These are phyloP conservation scores for Rhynchonycteris naso DNA, from an alignment of 2,797 vertebrate species.

Conservation along the genomic window DNA sequence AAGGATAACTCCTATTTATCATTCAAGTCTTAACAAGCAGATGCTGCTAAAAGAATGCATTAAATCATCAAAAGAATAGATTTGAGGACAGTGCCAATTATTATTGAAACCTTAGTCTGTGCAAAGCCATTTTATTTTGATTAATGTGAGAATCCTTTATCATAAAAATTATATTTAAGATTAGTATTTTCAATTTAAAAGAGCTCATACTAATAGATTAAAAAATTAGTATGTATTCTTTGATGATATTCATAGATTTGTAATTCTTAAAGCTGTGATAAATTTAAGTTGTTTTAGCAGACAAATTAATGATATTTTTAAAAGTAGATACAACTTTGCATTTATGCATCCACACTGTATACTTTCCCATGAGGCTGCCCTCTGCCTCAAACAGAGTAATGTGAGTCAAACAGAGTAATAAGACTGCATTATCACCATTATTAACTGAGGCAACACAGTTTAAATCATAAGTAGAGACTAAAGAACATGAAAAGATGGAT, in stretches of 20 bases:
- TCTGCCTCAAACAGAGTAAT: no score
- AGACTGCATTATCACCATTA: rapidly evolving
- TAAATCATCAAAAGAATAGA: neutral
- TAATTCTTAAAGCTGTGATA: neutral
- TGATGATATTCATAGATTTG: neutral
- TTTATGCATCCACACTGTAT: neutral
- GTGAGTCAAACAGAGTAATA: neutral
- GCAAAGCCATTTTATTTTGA: neutral
- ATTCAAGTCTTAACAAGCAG: neutral
- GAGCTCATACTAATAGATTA: neutral
- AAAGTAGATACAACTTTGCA: neutral
- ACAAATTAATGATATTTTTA: neutral
- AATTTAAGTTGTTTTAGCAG: neutral
- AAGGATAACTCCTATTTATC: neutral
- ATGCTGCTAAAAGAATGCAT: neutral
- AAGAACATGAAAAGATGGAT: neutral
- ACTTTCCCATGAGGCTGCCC: neutral
- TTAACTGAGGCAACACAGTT: neutral
- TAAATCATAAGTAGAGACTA: neutral
- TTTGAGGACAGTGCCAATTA: neutral
- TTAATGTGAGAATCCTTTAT: neutral
- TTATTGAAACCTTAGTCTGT: neutral
- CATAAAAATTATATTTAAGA: neutral
- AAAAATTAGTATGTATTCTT: neutral
- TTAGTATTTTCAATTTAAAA: neutral